phyloP scores from a whole-genome alignment of 2,797 vertebrate genomes.

The Heliangelus exortis region DNA sequence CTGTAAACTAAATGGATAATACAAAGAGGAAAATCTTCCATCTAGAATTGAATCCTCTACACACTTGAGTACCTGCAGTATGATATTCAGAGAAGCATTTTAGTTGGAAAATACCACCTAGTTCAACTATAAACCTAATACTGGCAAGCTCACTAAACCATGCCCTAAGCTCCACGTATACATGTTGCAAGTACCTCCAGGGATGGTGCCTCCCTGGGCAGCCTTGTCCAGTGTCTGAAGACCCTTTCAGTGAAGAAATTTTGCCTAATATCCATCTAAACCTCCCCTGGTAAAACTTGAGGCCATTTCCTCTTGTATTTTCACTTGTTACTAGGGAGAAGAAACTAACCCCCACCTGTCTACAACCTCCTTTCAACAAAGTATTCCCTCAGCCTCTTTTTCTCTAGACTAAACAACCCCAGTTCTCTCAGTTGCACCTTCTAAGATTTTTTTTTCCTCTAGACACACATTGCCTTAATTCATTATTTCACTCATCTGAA shows the following conservation, averaged over 20 bases:
- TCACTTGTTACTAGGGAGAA: rapidly evolving
- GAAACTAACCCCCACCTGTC: rapidly evolving
- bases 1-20: neutral
- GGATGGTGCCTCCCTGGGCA: neutral
- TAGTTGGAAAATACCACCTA: neutral
- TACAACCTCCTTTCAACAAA: no score
- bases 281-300: neutral
- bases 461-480: neutral
- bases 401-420: neutral
- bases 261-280: neutral
- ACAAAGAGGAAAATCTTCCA: neutral
- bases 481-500: neutral
- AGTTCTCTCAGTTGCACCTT: rapidly evolving
- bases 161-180: neutral
- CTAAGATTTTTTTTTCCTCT: neutral
- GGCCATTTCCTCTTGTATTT: neutral
- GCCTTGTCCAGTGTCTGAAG: neutral
- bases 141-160: neutral
- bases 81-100: neutral
- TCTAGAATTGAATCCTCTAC: neutral
- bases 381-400: rapidly evolving
- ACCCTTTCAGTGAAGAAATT: neutral
- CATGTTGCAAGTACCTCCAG: neutral
- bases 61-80: neutral
- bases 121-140: neutral